These are phyloP conservation scores for Antennarius maculatus DNA, from an alignment of 2,797 vertebrate genomes.

Conservation along the genomic window DNA sequence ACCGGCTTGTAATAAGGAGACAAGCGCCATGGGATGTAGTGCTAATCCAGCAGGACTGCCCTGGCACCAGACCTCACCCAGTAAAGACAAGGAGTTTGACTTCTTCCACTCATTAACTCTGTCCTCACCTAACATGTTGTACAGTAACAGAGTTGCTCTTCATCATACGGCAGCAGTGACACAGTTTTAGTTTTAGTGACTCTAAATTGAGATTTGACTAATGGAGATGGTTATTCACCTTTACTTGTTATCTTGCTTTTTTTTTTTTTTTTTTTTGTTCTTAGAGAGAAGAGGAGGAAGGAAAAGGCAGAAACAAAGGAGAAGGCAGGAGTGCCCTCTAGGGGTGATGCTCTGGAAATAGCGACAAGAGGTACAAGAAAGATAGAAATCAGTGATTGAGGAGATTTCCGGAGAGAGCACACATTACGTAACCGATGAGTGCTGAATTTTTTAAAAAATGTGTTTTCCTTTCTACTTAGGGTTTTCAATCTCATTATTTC, in stretches of 20 bases:
- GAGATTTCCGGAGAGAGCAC: too few species aligned
- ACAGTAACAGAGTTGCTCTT: background rate
- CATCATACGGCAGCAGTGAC: background rate
- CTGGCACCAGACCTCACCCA: slow-evolving; percentile 53
- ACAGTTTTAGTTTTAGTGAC: background rate
- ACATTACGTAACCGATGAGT: too few species aligned
- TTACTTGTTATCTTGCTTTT: slow-evolving; percentile 18
- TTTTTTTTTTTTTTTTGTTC: too few species aligned
- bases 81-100: slow-evolving; percentile 37
- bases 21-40: slow-evolving; percentile 55
- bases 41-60: slow-evolving; percentile 56
- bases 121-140: slow-evolving; percentile 6
- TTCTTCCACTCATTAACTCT: slow-evolving; percentile 41
- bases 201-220: background rate
- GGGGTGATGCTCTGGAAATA: slow-evolving; percentile 35
- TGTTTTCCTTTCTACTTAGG: too few species aligned
- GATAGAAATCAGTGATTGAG: too few species aligned
- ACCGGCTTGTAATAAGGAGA: slow-evolving; percentile 71
- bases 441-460: too few species aligned
- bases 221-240: slow-evolving; percentile 2
- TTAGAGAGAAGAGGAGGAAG: background rate
- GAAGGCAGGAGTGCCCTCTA: slow-evolving; percentile 68
- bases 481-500: too few species aligned
- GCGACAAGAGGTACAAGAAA: background rate
- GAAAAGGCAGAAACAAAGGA: slow-evolving; percentile 1